Percentiles rank a stretch among this genome's conserved stretches.
These are phyloP conservation scores for Callimorpha dominula DNA, from an alignment of 2,888 invertebrate genomes.

Conservation along the genomic window DNA sequence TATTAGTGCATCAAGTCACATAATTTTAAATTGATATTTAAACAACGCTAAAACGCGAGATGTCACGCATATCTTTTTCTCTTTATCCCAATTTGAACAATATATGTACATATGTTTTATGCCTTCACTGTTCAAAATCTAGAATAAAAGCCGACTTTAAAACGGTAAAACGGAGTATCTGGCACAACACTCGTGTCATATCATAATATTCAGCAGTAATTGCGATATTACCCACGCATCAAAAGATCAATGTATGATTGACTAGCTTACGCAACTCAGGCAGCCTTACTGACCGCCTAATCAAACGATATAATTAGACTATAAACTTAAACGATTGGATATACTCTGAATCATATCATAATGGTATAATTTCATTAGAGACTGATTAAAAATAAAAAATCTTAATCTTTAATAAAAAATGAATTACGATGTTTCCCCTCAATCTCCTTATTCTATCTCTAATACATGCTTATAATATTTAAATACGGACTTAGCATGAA, in stretches of 20 bases:
- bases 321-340: neutral
- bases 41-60: too few relatives aligned
- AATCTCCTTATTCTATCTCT: neutral
- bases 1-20: too few relatives aligned
- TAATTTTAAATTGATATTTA: too few relatives aligned
- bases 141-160: too few relatives aligned
- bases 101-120: too few relatives aligned
- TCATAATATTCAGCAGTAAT: neutral
- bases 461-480: neutral
- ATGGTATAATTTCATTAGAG: neutral
- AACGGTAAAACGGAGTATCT: too few relatives aligned
- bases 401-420: neutral
- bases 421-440: neutral
- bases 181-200: too few relatives aligned
- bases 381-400: neutral
- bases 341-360: too few relatives aligned
- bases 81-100: too few relatives aligned
- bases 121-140: too few relatives aligned
- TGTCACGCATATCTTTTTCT: too few relatives aligned
- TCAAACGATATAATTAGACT: neutral
- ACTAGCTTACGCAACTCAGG: neutral
- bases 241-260: neutral
- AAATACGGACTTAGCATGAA: neutral
- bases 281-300: neutral
- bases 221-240: neutral